phyloP scores from a whole-genome alignment of 2,797 vertebrate species.

The Ctenochaetus hawaiiensis region DNA sequence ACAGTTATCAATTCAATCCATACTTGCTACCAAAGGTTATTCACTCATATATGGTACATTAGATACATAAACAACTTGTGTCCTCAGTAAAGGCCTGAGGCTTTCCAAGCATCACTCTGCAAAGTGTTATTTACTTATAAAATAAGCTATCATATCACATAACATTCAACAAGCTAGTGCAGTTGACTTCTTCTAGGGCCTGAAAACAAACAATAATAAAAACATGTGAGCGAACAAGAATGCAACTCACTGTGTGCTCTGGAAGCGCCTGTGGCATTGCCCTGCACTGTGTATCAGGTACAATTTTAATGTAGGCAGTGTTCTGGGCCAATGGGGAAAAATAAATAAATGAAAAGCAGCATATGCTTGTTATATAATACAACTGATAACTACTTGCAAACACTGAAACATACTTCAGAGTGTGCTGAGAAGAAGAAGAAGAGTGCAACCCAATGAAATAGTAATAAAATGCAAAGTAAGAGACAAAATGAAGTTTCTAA shows the following conservation, averaged over 20 bases:
- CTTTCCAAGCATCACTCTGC: slow-evolving; percentile 31
- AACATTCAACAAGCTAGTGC: slow-evolving; percentile 26
- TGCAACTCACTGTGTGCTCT: slow-evolving; percentile 7
- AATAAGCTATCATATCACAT: slow-evolving; percentile 49
- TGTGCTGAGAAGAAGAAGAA: not conserved
- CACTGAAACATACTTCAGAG: not conserved
- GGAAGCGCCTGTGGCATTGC: slow-evolving; percentile 18
- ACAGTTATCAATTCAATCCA: slow-evolving; percentile 53
- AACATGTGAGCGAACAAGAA: slow-evolving; percentile 13
- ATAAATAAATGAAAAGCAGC: slow-evolving; percentile 6
- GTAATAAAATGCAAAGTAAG: no score
- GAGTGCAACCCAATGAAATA: not conserved
- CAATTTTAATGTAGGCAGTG: slow-evolving; percentile 15
- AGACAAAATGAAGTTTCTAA: not conserved
- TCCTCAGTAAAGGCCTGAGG: slow-evolving; percentile 54
- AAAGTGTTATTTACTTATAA: slow-evolving; percentile 62
- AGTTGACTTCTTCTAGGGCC: slow-evolving; percentile 47
- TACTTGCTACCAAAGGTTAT: slow-evolving; percentile 67
- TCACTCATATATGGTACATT: slow-evolving; percentile 64
- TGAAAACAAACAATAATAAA: slow-evolving; percentile 42
- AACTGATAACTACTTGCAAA: not conserved
- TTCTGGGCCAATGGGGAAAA: not conserved
- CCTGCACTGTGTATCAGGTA: slow-evolving; percentile 2
- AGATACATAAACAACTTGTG: slow-evolving; percentile 68
- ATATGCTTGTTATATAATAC: not conserved